These are phyloP conservation scores for Trachelipus rathkii DNA, from an alignment of 1,140 invertebrate genomes.

Conservation along the genomic window DNA sequence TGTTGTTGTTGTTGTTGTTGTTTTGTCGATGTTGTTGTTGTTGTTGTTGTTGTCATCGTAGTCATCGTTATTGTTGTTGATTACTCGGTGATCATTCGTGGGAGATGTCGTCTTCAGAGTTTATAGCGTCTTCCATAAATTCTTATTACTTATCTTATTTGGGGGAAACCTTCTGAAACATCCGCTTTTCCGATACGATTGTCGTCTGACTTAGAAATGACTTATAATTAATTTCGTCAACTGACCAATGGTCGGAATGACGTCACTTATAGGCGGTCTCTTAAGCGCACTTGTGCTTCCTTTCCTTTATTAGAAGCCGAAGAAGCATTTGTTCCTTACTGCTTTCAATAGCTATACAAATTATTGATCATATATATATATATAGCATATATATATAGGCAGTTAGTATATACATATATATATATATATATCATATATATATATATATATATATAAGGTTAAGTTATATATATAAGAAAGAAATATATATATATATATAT, in stretches of 20 bases:
- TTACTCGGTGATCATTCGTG: too few relatives aligned
- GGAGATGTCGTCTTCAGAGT: not conserved
- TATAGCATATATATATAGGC: not conserved
- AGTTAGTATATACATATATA: not conserved
- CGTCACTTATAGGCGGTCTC: not conserved
- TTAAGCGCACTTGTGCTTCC: not conserved
- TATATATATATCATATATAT: constrained; percentile 12
- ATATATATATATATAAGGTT: constrained; percentile 15
- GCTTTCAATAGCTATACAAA: not conserved
- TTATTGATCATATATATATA: constrained; percentile 10
- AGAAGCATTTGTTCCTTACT: not conserved
- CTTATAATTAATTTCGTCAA: constrained; percentile 6
- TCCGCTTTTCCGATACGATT: not conserved
- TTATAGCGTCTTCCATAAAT: not conserved
- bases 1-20: too few relatives aligned
- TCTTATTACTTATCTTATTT: constrained; percentile 5
- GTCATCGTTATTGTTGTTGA: too few relatives aligned
- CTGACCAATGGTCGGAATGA: constrained; percentile 1
- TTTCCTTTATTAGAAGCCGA: not conserved
- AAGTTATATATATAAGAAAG: not conserved
- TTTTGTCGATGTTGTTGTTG: too few relatives aligned
- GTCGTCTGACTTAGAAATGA: not conserved
- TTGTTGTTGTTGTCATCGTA: too few relatives aligned
- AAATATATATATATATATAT: constrained; percentile 11
- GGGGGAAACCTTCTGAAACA: not conserved